Percentiles rank a stretch among this genome's conserved stretches.
phyloP scores from a whole-genome alignment of 1,140 invertebrate species.

The Drosophila yakuba region DNA sequence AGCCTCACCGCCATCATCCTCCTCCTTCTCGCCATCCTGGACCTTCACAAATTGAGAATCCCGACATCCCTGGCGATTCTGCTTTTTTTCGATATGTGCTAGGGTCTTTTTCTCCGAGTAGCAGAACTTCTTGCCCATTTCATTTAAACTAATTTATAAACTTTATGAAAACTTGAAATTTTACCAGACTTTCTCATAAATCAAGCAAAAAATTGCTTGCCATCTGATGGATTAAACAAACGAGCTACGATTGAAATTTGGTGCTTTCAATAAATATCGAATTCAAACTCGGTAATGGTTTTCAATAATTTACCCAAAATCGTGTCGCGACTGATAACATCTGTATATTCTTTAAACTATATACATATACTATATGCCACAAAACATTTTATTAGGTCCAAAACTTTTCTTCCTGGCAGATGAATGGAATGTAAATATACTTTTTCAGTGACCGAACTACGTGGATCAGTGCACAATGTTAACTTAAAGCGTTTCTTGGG shows the following conservation, averaged over 20 bases:
- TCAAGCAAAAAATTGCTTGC: not conserved
- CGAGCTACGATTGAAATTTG: not conserved
- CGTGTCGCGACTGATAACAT: no score
- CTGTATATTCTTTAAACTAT: no score
- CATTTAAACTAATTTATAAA: constrained; percentile 20
- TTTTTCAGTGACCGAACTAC: no score
- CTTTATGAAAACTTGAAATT: constrained; percentile 10
- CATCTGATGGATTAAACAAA: not conserved
- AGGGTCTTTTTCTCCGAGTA: constrained; percentile 16
- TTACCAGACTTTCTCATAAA: constrained; percentile 3
- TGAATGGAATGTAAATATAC: no score
- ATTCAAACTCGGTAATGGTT: not conserved
- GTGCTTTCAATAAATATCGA: not conserved
- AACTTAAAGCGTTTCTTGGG: no score
- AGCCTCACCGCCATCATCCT: not conserved
- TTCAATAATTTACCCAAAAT: no score
- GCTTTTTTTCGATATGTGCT: not conserved
- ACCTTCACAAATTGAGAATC: no score
- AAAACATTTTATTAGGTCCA: no score
- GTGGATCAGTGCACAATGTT: no score
- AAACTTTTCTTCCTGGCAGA: no score
- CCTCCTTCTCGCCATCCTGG: not conserved
- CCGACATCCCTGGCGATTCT: not conserved
- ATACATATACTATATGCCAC: no score
- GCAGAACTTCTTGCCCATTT: constrained; percentile 50